phyloP scores from a whole-genome alignment of 2,113 vertebrate genomes.

The Ailuropoda melanoleuca region DNA sequence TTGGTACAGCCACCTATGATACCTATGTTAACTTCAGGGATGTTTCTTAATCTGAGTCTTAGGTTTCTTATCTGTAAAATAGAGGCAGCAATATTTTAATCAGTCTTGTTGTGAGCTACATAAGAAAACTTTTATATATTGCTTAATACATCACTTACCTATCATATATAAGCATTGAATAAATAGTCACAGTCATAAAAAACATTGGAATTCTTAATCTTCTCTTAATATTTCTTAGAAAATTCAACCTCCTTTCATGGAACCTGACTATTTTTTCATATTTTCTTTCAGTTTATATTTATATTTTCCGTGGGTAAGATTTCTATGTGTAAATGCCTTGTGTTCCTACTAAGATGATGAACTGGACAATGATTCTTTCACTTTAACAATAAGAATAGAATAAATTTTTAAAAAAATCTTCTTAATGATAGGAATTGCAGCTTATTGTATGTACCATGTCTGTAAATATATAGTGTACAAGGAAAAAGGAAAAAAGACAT shows the following conservation, averaged over 20 bases:
- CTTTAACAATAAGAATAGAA: neutral
- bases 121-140: neutral
- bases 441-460: neutral
- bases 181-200: neutral
- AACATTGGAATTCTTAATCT: neutral
- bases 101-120: neutral
- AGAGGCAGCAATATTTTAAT: neutral
- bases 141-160: neutral
- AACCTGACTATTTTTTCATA: neutral
- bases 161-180: neutral
- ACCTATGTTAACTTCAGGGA: neutral
- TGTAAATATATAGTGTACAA: neutral
- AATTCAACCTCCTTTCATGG: neutral
- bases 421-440: neutral
- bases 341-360: neutral
- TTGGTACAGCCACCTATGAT: neutral
- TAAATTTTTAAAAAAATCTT: neutral
- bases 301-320: neutral
- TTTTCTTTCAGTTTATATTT: neutral
- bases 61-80: neutral
- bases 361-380: neutral
- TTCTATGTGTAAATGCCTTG: neutral
- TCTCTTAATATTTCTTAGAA: neutral
- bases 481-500: neutral
- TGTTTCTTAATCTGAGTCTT: neutral